Evolutionary conservation across 1,140 invertebrate genomes (phyloP).

Genomic region (Paramacrobiotus metropolitanus): DNA sequence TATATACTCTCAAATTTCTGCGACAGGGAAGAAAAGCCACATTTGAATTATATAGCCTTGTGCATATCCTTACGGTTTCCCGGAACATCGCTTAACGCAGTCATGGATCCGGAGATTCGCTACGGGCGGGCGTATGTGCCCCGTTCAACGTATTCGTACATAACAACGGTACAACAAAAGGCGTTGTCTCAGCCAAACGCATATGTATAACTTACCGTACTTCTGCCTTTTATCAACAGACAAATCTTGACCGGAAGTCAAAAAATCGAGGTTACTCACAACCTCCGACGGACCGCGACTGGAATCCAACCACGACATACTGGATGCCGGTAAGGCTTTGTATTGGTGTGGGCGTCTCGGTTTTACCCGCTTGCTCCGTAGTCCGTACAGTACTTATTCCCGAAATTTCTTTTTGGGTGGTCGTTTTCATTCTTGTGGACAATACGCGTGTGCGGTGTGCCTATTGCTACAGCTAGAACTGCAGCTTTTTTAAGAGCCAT

Average conservation of each 20-base stretch:
- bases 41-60: no score
- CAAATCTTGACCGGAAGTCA: neutral
- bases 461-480: no score
- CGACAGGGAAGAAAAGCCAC: no score
- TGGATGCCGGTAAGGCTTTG: slow-evolving; percentile 4
- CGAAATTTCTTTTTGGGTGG: neutral
- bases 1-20: no score
- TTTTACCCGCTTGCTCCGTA: neutral
- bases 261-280: neutral
- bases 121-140: slow-evolving; percentile 4
- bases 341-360: neutral
- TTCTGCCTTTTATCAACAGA: no score
- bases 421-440: neutral
- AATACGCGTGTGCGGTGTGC: no score
- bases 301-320: neutral
- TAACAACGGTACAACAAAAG: neutral
- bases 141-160: neutral
- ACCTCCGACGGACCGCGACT: neutral
- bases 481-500: no score
- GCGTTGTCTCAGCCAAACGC: no score
- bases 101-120: slow-evolving; percentile 1
- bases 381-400: neutral
- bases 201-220: no score
- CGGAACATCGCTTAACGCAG: no score
- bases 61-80: no score